These are phyloP conservation scores for Phyllostomus discolor DNA, from an alignment of 2,113 vertebrate species.

Conservation along the genomic window DNA sequence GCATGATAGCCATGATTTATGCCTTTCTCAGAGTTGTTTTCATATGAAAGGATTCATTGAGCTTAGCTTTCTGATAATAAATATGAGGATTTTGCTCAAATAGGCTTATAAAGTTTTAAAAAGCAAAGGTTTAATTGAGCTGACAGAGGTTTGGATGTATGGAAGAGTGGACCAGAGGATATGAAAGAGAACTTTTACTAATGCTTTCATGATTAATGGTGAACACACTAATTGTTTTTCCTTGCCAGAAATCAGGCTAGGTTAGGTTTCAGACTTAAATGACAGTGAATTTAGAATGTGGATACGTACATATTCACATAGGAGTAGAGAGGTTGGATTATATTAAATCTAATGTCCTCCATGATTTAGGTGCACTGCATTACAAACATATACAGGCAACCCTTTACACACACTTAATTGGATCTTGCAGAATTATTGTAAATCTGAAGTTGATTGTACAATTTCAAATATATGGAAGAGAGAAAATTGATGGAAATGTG, in stretches of 20 bases:
- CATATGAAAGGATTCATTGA: background rate
- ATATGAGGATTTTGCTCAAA: background rate
- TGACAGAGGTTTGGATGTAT: background rate
- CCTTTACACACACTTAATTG: background rate
- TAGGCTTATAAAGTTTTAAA: background rate
- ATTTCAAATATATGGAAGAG: constrained; percentile 7
- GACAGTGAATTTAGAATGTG: constrained; percentile 7
- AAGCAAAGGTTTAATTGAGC: background rate
- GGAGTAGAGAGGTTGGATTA: background rate
- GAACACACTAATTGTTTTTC: background rate
- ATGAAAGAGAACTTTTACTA: background rate
- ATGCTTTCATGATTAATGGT: background rate
- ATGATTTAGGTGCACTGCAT: background rate
- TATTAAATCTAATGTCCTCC: background rate
- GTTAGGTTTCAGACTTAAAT: background rate
- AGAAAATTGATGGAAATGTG: background rate
- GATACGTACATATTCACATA: background rate
- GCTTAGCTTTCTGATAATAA: constrained; percentile 21
- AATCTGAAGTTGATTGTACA: background rate
- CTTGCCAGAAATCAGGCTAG: background rate
- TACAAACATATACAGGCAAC: background rate
- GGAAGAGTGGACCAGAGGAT: background rate
- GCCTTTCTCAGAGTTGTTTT: background rate
- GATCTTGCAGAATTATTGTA: background rate
- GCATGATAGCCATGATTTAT: background rate